Percentiles rank a stretch among this genome's conserved stretches.
Evolutionary conservation across 2,797 vertebrate species (phyloP).

Genomic region (Paguma larvata): DNA sequence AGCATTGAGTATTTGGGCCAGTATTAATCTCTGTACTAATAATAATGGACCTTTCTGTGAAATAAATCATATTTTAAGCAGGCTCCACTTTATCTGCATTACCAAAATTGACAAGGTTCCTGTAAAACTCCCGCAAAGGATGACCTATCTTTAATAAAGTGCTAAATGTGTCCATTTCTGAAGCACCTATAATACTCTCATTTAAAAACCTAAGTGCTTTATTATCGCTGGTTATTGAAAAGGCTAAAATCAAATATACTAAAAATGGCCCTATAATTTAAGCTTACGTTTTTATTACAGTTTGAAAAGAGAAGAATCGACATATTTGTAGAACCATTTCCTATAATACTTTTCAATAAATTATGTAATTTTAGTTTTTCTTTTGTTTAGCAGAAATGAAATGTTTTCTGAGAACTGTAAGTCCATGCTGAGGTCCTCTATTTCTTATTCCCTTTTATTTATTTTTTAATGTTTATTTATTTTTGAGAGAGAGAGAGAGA

Average conservation of each 20-base stretch:
- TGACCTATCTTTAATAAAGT: constrained; percentile 48
- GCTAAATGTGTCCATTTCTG: neutral
- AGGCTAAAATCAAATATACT: constrained; percentile 59
- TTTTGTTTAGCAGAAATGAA: neutral
- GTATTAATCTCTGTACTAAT: constrained; percentile 56
- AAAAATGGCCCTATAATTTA: constrained; percentile 39
- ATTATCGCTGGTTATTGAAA: constrained; percentile 48
- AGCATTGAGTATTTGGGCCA: neutral
- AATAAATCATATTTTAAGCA: constrained; percentile 59
- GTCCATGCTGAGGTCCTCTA: neutral
- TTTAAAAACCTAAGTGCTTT: constrained; percentile 44
- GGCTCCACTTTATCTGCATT: constrained; percentile 56
- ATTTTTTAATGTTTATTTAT: no score
- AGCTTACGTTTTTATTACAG: neutral
- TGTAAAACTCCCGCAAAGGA: constrained; percentile 25
- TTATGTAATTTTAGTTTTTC: neutral
- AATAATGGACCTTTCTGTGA: constrained; percentile 48
- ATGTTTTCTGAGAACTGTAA: constrained; percentile 26
- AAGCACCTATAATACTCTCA: constrained; percentile 15
- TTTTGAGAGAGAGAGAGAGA: no score
- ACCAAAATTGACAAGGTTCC: constrained; percentile 34
- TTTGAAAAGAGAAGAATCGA: constrained; percentile 54
- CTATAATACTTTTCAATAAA: constrained; percentile 51
- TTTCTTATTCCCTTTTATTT: neutral
- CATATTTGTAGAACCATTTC: constrained; percentile 42